These are phyloP conservation scores for Yponomeuta cagnagella DNA, from an alignment of 2,888 invertebrate genomes.

Conservation along the genomic window DNA sequence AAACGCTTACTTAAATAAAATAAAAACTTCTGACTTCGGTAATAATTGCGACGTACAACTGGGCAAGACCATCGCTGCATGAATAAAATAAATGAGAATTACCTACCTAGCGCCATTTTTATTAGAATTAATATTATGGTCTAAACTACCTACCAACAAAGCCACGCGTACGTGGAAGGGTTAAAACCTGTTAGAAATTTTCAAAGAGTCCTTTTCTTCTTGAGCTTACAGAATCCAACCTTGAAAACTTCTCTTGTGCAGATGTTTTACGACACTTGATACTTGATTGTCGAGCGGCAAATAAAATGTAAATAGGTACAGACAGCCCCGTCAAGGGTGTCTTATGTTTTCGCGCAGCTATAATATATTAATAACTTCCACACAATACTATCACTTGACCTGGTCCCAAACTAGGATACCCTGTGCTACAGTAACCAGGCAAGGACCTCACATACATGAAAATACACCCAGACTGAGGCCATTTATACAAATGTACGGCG, in stretches of 20 bases:
- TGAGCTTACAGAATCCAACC: background rate
- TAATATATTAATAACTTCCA: too few species aligned
- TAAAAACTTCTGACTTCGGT: background rate
- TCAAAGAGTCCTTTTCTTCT: constrained; percentile 6
- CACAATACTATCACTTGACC: too few species aligned
- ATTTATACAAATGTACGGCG: too few species aligned
- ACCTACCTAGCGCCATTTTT: background rate
- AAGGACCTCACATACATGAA: too few species aligned
- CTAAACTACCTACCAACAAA: background rate
- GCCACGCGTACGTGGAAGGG: background rate
- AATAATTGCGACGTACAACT: too few species aligned
- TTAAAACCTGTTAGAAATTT: background rate
- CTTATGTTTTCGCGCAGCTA: too few species aligned
- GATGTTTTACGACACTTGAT: background rate
- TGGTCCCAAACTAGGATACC: too few species aligned
- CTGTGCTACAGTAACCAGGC: too few species aligned
- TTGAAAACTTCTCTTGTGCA: background rate
- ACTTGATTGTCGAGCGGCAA: background rate
- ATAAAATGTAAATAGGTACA: background rate
- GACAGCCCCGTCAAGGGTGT: too few species aligned
- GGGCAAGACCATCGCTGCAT: too few species aligned
- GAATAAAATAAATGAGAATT: background rate
- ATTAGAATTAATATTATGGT: background rate
- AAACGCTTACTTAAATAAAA: background rate
- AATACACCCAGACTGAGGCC: too few species aligned